Conservation (phyloP, 2,888 invertebrate species). For the Euzetes globulus region DNA sequence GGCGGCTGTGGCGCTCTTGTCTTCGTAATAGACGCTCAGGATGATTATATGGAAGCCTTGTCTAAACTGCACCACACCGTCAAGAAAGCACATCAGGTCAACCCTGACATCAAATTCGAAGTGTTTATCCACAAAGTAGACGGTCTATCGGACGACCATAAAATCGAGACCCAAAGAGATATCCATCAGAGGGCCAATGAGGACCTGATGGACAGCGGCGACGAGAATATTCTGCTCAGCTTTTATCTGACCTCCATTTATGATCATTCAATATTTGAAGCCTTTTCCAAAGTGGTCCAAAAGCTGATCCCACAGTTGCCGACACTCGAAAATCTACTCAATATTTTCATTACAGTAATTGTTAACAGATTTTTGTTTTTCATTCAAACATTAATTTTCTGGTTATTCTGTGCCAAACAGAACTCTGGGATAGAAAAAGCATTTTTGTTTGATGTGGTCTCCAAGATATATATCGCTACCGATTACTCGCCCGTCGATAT, state of each 20-base stretch:
- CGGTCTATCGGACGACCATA: slow-evolving; percentile 95
- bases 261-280: slow-evolving; percentile 99
- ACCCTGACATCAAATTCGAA: slow-evolving; percentile 92
- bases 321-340: slow-evolving; percentile 90
- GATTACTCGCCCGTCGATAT: slow-evolving; percentile 98
- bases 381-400: not conserved
- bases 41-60: slow-evolving; percentile 94
- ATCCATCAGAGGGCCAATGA: slow-evolving; percentile 95
- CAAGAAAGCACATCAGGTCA: slow-evolving; percentile 88
- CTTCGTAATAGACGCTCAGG: slow-evolving; percentile 93
- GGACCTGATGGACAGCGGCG: slow-evolving; percentile 59
- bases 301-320: slow-evolving; percentile 95
- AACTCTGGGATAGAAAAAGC: slow-evolving; percentile 99
- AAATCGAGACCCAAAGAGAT: slow-evolving; percentile 97
- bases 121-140: slow-evolving; percentile 99
- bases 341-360: slow-evolving; percentile 91
- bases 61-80: slow-evolving; percentile 86
- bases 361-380: slow-evolving; percentile 13
- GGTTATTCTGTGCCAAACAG: slow-evolving; percentile 53
- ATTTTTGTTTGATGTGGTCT: slow-evolving; percentile 95
- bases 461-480: slow-evolving; percentile 94
- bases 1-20: slow-evolving; percentile 94
- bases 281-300: slow-evolving; percentile 98
- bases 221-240: slow-evolving; percentile 71
- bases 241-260: slow-evolving; percentile 98